phyloP scores from a whole-genome alignment of 2,113 vertebrate genomes.

The Cricetomys ansorgei region DNA sequence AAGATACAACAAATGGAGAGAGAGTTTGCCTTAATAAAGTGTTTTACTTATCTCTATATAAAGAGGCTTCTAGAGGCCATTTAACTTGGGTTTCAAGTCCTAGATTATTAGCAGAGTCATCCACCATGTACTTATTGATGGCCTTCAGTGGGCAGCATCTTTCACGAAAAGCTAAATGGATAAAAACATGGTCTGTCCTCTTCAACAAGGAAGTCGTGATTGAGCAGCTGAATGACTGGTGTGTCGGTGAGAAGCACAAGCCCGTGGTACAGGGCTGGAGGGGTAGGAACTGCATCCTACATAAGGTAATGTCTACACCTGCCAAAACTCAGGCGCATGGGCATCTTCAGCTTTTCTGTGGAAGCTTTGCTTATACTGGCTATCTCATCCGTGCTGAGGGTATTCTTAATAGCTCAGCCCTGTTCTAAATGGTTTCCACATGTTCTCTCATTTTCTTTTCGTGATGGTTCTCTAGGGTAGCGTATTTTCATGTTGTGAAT shows the following conservation, averaged over 20 bases:
- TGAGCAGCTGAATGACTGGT: rapidly evolving
- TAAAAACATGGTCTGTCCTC: neutral
- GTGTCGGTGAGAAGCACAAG: neutral
- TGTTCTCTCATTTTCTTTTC: neutral
- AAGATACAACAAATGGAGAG: constrained; percentile 28
- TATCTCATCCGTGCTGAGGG: too few relatives aligned
- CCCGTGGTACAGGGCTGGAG: neutral
- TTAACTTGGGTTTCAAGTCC: constrained; percentile 14
- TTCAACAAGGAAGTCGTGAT: neutral
- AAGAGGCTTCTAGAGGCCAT: neutral
- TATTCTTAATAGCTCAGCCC: neutral
- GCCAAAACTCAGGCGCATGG: too few relatives aligned
- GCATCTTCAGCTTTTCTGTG: neutral
- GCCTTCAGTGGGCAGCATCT: neutral
- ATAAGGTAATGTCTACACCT: neutral
- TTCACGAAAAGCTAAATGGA: neutral
- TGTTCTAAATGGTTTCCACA: neutral
- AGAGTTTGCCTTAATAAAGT: constrained; percentile 45
- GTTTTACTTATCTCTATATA: constrained; percentile 3
- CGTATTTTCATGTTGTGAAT: neutral
- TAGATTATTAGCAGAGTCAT: neutral
- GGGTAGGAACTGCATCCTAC: neutral
- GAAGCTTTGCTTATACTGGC: neutral
- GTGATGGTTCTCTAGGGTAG: neutral
- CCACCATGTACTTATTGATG: neutral